Base-by-base conservation (phyloP, 2,797 vertebrate genomes). In the Cryptoprocta ferox region DNA sequence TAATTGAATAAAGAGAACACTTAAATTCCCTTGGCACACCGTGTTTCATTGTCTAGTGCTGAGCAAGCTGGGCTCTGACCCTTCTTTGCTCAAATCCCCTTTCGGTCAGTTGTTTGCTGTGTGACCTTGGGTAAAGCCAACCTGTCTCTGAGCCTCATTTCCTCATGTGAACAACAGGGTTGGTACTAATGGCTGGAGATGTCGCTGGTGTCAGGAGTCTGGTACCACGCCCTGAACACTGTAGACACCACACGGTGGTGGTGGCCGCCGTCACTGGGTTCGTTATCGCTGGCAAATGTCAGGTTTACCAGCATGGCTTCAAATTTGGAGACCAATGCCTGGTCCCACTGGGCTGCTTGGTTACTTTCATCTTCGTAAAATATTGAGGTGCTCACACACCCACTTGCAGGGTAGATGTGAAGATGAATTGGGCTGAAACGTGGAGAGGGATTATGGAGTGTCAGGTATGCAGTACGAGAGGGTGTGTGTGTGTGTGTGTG, bases 191-290 rank as follows among this genome's bases (percentile, higher is more conserved):
- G 21, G 32, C 42, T 30, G 28, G 3, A 3, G 26, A 32, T 10
- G 0, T 3, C 12, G 28, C 39, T 73, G 3, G 32, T 0, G 5
- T 35, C 53, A 3, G 37, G 37, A 7, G 10, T 35, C 45, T 39
- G 13, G 10, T 68, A 16, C 1, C 2, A 24, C 3, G 12, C 28
- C 39, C 71, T 5, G 45, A 1, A 10, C 11, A 0, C 28, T 7
- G 9, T 10, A 6, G 42, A n/a, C 26, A 12, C 18, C 2, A 3
- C 0, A 6, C 0, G 1, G 68, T 3, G 2, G 3, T 16, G 35
- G 14, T 5, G 35, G 24, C 61, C 19, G 45, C 3, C 0, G 6
- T 81, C 24, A 0, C 9, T 5, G 26, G 24, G 37, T 3, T 18
- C 56, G 4, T 18, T 32, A 48, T 30, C 30, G 35, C 10, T 2